Conservation (phyloP, 2,888 invertebrate genomes). For the Drosophila kuntzei region DNA sequence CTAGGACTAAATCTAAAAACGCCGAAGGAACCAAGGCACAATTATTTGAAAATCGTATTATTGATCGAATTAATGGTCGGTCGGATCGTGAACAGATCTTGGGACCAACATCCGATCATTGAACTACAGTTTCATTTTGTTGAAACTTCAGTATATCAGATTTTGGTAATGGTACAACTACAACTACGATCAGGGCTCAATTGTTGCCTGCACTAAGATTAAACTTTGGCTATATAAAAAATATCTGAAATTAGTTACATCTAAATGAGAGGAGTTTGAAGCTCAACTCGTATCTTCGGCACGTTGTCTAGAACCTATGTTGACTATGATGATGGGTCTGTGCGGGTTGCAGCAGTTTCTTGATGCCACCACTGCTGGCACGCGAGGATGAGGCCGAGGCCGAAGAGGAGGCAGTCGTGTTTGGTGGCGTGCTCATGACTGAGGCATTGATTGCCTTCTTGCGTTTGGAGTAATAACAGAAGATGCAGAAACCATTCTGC, state of each 20-base stretch:
- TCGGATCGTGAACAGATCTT: background rate
- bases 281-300: conserved; percentile 12
- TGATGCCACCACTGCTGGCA: conserved; percentile 65
- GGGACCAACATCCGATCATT: conserved; percentile 26
- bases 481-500: conserved; percentile 85
- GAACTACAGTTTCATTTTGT: conserved; percentile 28
- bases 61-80: conserved; percentile 19
- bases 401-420: conserved; percentile 72
- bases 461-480: conserved; percentile 83
- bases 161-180: conserved; percentile 40
- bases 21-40: conserved; percentile 77
- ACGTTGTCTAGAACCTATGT: conserved; percentile 64
- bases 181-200: conserved; percentile 37
- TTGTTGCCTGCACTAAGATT: conserved; percentile 45
- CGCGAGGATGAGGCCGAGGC: conserved; percentile 74
- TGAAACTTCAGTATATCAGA: conserved; percentile 51
- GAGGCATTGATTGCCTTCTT: conserved; percentile 58
- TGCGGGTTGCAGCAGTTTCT: conserved; percentile 54
- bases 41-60: conserved; percentile 69
- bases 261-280: conserved; percentile 22
- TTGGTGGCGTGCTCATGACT: conserved; percentile 48
- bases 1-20: conserved; percentile 68
- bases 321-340: conserved; percentile 55
- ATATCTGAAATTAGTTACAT: conserved; percentile 59
- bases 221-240: conserved; percentile 64